Evolutionary conservation across 2,113 vertebrate genomes (phyloP).

Genomic region (Malurus cyaneus): DNA sequence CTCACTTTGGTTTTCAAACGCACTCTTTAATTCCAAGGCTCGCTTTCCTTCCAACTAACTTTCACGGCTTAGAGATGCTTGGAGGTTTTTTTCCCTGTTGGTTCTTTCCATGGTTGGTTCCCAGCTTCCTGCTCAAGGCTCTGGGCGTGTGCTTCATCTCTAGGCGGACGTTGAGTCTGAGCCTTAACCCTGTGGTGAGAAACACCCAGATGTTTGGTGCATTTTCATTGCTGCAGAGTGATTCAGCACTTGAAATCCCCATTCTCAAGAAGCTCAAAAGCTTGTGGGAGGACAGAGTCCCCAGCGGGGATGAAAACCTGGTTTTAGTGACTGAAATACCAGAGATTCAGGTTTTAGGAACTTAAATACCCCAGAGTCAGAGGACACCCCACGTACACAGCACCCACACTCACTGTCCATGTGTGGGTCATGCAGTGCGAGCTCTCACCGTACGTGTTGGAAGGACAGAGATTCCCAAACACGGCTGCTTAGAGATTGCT

Average conservation of each 20-base stretch:
- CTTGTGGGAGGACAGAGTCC: background rate
- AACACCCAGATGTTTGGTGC: background rate
- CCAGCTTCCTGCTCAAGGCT: conserved; percentile 39
- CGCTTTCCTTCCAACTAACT: conserved; percentile 82
- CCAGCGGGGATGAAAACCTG: background rate
- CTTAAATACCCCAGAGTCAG: background rate
- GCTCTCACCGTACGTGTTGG: background rate
- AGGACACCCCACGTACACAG: background rate
- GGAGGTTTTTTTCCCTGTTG: conserved; percentile 43
- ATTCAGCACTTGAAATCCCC: conserved; percentile 14
- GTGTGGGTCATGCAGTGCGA: background rate
- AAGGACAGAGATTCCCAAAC: conserved; percentile 10
- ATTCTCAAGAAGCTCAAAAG: background rate
- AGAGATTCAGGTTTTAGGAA: background rate
- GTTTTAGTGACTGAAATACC: background rate
- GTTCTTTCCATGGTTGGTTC: conserved; percentile 10
- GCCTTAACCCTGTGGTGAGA: conserved; percentile 43
- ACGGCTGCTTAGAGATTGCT: background rate
- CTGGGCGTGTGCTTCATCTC: conserved; percentile 10
- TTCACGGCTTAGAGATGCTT: conserved; percentile 70
- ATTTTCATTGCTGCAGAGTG: conserved; percentile 17
- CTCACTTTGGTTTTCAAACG: conserved; percentile 76
- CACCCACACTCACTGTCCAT: background rate
- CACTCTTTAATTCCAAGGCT: conserved; percentile 76
- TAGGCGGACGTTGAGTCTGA: background rate